Evolutionary conservation across 2,797 vertebrate species (phyloP), one percentile per base, ranked within the genome.

Genomic region (Helostoma temminkii): DNA sequence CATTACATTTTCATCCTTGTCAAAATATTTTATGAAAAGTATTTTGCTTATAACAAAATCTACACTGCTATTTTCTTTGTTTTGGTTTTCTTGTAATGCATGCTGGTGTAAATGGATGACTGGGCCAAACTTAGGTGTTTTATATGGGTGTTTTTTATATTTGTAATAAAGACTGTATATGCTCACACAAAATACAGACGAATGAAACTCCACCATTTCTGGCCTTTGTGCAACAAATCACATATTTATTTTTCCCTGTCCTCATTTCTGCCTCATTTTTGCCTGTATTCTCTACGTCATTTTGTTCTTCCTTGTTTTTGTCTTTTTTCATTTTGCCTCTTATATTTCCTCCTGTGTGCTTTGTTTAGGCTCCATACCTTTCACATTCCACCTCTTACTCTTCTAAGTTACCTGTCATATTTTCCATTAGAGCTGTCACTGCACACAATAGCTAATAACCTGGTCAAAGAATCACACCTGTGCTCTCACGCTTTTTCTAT

Each of bases 371-470:
- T 58, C 72, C 41, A 66, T 52, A 61, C 49, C 54, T 48, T 72
- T 81, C 66, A 41, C 57, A 58, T 81, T 78, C 58, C 68, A 76
- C 88, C 76, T 71, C 64, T 76, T 42, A 42, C 64, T 72, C 65
- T 28, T 64, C 66, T 59, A 52, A 45, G 63, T 58, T 71, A n/a
- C 63, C 73, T 77, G 77, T 84, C 84, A 79, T 88, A 83, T 86
- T 84, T 86, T 67, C 80, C 81, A 86, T 89, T 89, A 78, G 71
- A 74, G 65, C 73, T 81, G 88, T 82, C 85, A 63, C 72, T 55
- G 50, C 80, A 71, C 75, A 86, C 77, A 84, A 71, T 80, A 75
- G 68, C 79, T 80, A 88, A 90, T 90, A 81, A 84, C 71, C 71
- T 48, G 78, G 78, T 82, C 79, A 76, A 62, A 79, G 78, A 83